Evolutionary conservation across 2,888 invertebrate genomes (phyloP).

Genomic region (Campoplex nolae): DNA sequence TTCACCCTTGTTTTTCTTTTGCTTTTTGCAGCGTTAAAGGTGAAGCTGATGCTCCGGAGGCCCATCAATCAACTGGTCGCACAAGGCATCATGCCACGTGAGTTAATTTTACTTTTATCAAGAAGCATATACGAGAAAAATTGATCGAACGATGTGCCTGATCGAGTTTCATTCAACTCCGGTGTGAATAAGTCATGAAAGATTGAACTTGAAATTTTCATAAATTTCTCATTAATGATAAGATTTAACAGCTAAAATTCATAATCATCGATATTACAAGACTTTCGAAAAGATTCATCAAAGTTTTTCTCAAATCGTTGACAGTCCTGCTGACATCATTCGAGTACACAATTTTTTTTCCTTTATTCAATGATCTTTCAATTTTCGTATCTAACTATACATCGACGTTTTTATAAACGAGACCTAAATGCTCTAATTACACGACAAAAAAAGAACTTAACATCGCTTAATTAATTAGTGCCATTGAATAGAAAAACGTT

Average conservation of each 20-base stretch:
- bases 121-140: background rate
- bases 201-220: background rate
- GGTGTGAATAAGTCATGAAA: background rate
- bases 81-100: conserved; percentile 99
- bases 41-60: conserved; percentile 97
- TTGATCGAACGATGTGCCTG: background rate
- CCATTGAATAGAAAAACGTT: conserved; percentile 44
- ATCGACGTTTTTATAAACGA: conserved; percentile 11
- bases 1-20: conserved; percentile 72
- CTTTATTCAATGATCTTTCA: background rate
- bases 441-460: conserved; percentile 30
- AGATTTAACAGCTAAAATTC: too few species aligned
- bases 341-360: background rate
- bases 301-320: background rate
- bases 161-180: background rate
- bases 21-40: conserved; percentile 95
- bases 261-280: background rate
- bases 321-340: background rate
- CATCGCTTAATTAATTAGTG: conserved; percentile 65
- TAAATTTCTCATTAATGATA: too few species aligned
- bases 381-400: conserved; percentile 1
- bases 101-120: conserved; percentile 86
- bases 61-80: conserved; percentile 98
- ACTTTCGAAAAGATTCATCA: background rate
- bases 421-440: background rate